Conservation (phyloP, 1,140 invertebrate genomes). For the Philotrypesis tridentata region DNA sequence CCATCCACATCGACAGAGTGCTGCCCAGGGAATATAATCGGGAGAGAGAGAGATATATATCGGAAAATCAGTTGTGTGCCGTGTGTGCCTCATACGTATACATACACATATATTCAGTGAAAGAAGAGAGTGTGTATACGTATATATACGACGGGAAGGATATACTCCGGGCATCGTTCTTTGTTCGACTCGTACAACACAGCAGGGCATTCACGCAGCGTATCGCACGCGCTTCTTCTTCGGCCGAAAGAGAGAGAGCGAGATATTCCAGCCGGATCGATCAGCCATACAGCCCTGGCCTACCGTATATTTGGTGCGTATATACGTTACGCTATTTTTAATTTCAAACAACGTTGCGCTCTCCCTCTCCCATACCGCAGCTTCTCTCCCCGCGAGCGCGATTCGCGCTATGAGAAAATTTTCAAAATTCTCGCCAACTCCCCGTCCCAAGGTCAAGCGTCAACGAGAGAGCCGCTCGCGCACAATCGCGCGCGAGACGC, state of each 20-base stretch:
- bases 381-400: too few relatives aligned
- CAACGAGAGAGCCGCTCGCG: too few relatives aligned
- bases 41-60: background rate
- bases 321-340: background rate
- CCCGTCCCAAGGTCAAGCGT: too few relatives aligned
- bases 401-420: too few relatives aligned
- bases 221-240: background rate
- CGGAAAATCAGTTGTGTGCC: conserved; percentile 22
- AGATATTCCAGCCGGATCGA: conserved; percentile 13
- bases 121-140: conserved; percentile 7
- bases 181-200: background rate
- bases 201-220: too few relatives aligned
- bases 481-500: too few relatives aligned
- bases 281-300: background rate
- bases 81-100: conserved; percentile 28
- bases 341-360: too few relatives aligned
- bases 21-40: background rate
- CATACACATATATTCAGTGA: background rate
- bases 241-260: too few relatives aligned
- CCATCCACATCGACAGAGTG: background rate
- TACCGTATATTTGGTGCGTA: conserved; percentile 36
- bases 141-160: background rate
- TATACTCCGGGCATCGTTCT: background rate
- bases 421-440: too few relatives aligned
- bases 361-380: too few relatives aligned